Percentiles rank a stretch among this genome's conserved stretches.
Evolutionary conservation across 2,113 vertebrate genomes (phyloP).

Genomic region (Miniopterus natalensis): DNA sequence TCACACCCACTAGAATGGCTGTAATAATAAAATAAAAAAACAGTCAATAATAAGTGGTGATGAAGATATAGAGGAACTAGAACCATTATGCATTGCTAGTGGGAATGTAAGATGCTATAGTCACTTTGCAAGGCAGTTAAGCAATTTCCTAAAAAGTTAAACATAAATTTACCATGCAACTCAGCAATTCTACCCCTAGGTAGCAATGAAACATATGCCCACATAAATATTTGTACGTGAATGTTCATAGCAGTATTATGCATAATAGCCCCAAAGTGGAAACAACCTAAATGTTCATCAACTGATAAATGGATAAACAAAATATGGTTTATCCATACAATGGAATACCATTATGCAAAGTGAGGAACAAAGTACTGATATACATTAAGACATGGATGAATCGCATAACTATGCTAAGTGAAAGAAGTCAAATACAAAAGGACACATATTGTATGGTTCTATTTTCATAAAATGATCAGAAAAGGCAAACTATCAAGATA

Average conservation of each 20-base stretch:
- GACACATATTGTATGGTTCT: background rate
- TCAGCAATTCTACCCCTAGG: background rate
- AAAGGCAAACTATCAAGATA: background rate
- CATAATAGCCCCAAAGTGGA: background rate
- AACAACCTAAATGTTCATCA: background rate
- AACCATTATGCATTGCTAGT: background rate
- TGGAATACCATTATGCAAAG: background rate
- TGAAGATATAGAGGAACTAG: background rate
- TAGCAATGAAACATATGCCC: background rate
- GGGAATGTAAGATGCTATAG: background rate
- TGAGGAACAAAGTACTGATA: background rate
- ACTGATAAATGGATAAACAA: background rate
- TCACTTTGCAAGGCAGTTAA: background rate
- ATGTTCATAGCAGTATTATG: background rate
- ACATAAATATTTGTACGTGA: background rate
- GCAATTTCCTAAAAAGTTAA: background rate
- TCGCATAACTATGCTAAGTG: background rate
- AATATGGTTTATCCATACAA: too few species aligned
- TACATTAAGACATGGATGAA: background rate
- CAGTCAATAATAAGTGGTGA: too few species aligned
- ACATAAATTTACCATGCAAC: background rate
- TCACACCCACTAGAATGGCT: background rate
- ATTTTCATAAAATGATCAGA: background rate
- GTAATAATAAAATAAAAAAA: too few species aligned
- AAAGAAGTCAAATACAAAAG: background rate